phyloP scores from a whole-genome alignment of 2,113 vertebrate species.

The Aldabrachelys gigantea region DNA sequence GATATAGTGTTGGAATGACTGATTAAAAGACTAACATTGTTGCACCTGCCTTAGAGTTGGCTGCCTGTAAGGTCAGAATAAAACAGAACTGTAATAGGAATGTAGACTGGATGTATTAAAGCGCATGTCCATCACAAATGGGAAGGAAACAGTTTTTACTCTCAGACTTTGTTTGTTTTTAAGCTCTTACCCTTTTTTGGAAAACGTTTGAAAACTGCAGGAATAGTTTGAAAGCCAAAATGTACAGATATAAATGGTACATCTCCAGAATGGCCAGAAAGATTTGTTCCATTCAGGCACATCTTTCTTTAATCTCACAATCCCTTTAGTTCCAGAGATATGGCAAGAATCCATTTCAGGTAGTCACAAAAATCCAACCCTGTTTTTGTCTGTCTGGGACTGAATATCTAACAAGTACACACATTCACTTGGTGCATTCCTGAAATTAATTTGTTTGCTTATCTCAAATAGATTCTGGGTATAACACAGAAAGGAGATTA shows the following conservation, averaged over 20 bases:
- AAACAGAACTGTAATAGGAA: background rate
- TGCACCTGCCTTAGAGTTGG: conserved; percentile 24
- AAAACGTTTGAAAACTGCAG: background rate
- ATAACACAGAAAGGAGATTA: background rate
- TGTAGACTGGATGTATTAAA: background rate
- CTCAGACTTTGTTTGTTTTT: conserved; percentile 11
- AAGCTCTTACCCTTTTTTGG: background rate
- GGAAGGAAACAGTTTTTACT: background rate
- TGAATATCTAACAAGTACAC: conserved; percentile 33
- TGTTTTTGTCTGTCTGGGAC: conserved; percentile 9
- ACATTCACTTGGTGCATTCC: conserved; percentile 13
- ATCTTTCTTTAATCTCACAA: conserved; percentile 42
- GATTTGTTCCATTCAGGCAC: conserved; percentile 5
- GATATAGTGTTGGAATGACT: conserved; percentile 27
- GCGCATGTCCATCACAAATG: background rate
- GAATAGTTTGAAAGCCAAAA: background rate
- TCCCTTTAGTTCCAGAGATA: conserved; percentile 25
- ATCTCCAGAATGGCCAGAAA: conserved; percentile 3
- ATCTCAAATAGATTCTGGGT: background rate
- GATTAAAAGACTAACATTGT: conserved; percentile 50
- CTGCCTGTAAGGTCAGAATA: background rate
- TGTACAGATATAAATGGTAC: background rate
- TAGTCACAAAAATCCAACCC: conserved; percentile 30
- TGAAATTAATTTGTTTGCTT: conserved; percentile 4
- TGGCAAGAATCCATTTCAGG: background rate